A percentile compares a stretch with the other conserved stretches of the same genome.
Conservation (phyloP, 2,113 vertebrate genomes). For the Ctenomys sociabilis region DNA sequence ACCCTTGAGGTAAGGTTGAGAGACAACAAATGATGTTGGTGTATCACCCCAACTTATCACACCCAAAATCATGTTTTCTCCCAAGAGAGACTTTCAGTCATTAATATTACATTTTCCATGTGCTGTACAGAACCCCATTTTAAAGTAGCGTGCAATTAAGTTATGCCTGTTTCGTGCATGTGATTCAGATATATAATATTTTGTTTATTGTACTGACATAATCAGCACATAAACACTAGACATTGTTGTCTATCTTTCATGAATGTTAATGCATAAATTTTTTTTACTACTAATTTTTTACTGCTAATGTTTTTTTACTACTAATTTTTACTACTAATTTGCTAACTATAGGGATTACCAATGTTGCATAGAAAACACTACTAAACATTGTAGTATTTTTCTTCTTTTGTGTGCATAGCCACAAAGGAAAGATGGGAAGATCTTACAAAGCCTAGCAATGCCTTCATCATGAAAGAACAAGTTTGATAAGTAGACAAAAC, state of each 20-base stretch:
- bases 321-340: not conserved
- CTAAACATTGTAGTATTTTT: not conserved
- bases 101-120: not conserved
- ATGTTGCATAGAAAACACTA: not conserved
- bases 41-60: not conserved
- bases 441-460: not conserved
- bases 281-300: too few relatives aligned
- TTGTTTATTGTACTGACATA: constrained; percentile 15
- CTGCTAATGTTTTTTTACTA: too few relatives aligned
- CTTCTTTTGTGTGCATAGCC: not conserved
- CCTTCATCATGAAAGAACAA: not conserved
- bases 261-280: constrained; percentile 12
- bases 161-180: not conserved
- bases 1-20: not conserved
- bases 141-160: not conserved
- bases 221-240: not conserved
- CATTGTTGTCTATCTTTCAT: constrained; percentile 24
- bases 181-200: constrained; percentile 29
- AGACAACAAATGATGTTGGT: not conserved
- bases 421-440: not conserved
- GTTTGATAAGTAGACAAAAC: not conserved
- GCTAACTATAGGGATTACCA: not conserved
- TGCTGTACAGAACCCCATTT: not conserved
- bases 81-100: not conserved
- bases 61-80: not conserved